Percentiles rank a stretch among this genome's conserved stretches.
These are phyloP conservation scores for Calidris pygmaea DNA, from an alignment of 2,113 vertebrate species.

Conservation along the genomic window DNA sequence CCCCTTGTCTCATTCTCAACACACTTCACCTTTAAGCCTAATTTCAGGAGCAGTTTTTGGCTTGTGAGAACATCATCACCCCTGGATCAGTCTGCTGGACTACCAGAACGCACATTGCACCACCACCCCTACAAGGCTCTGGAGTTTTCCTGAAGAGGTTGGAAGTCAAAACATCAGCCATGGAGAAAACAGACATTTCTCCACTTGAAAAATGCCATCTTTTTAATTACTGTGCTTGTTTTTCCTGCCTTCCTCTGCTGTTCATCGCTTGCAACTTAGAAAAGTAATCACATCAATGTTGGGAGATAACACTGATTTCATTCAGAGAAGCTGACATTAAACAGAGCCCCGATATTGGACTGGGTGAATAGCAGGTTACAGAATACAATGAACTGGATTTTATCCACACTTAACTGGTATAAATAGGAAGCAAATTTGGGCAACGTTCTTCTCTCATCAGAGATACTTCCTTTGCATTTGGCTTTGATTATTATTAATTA, in stretches of 20 bases:
- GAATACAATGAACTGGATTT: background rate
- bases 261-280: background rate
- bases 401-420: background rate
- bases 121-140: background rate
- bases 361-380: background rate
- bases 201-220: background rate
- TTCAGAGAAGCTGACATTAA: background rate
- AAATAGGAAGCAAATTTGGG: background rate
- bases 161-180: background rate
- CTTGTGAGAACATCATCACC: background rate
- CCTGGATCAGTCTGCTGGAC: too few relatives aligned
- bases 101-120: background rate
- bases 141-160: too few relatives aligned
- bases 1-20: background rate
- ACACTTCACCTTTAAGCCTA: background rate
- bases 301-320: background rate
- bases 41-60: background rate
- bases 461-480: background rate
- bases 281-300: background rate
- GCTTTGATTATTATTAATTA: background rate
- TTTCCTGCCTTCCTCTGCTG: background rate
- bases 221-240: background rate
- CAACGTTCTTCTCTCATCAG: background rate
- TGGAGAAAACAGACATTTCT: background rate
- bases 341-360: background rate